Evolutionary conservation across 2,888 invertebrate genomes (phyloP).

Genomic region (Coenonympha glycerion): DNA sequence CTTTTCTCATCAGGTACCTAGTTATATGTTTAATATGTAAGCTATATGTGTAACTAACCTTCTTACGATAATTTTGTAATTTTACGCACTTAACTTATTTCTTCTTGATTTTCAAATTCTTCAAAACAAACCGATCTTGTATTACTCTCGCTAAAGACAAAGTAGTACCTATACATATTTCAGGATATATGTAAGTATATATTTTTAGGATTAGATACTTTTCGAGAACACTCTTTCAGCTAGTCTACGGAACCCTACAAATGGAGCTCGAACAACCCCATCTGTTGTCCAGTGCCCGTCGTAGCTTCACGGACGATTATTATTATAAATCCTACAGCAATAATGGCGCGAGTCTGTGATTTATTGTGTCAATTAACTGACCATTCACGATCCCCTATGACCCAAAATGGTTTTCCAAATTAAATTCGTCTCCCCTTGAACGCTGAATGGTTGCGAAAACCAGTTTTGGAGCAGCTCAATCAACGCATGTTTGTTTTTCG

Average conservation of each 20-base stretch:
- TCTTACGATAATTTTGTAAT: too few relatives aligned
- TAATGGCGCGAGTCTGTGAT: conserved; percentile 53
- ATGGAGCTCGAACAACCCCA: conserved; percentile 52
- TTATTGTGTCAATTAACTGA: conserved; percentile 70
- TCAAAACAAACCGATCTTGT: too few relatives aligned
- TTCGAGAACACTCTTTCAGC: background rate
- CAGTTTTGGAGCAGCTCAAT: conserved; percentile 57
- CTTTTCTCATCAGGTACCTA: too few relatives aligned
- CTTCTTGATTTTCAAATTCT: too few relatives aligned
- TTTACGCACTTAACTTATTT: too few relatives aligned
- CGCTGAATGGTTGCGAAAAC: conserved; percentile 44
- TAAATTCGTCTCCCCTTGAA: conserved; percentile 49
- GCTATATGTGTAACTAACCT: too few relatives aligned
- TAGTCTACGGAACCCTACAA: conserved; percentile 32
- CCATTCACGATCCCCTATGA: conserved; percentile 50
- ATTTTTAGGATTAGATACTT: background rate
- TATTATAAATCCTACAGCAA: conserved; percentile 22
- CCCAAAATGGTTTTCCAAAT: conserved; percentile 56
- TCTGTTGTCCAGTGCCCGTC: conserved; percentile 45
- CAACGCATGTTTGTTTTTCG: conserved; percentile 67
- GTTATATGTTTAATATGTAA: too few relatives aligned
- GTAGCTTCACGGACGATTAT: conserved; percentile 37
- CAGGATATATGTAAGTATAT: background rate
- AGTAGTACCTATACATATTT: too few relatives aligned
- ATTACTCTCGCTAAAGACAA: too few relatives aligned